These are phyloP conservation scores for Theocolax elegans DNA, from an alignment of 1,140 invertebrate genomes.

Conservation along the genomic window DNA sequence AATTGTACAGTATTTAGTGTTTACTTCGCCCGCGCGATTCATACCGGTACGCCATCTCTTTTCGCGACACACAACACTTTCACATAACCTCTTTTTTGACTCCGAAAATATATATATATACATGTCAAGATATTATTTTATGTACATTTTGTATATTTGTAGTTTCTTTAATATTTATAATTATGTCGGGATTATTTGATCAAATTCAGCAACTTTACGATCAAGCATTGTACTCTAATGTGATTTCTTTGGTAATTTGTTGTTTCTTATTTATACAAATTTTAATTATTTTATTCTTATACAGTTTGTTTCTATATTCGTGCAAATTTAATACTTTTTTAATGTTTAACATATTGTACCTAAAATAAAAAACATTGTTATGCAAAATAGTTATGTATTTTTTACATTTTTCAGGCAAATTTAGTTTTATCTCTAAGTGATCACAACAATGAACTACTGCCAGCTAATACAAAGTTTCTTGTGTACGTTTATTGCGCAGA, in stretches of 20 bases:
- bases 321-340: conserved; percentile 4
- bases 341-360: neutral
- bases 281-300: conserved; percentile 17
- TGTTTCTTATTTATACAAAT: conserved; percentile 8
- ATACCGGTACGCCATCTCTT: too few relatives aligned
- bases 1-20: too few relatives aligned
- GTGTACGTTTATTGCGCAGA: conserved; percentile 76
- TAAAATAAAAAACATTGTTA: too few relatives aligned
- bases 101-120: too few relatives aligned
- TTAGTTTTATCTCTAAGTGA: conserved; percentile 75
- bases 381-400: too few relatives aligned
- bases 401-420: conserved; percentile 66
- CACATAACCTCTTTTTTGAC: conserved; percentile 21
- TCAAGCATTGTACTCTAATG: conserved; percentile 71
- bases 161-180: conserved; percentile 38
- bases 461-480: conserved; percentile 72
- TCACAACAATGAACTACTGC: conserved; percentile 72
- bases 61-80: too few relatives aligned
- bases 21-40: too few relatives aligned
- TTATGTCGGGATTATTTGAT: conserved; percentile 68
- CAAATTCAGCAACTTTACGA: conserved; percentile 72
- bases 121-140: conserved; percentile 6
- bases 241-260: conserved; percentile 67
- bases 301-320: conserved; percentile 26
- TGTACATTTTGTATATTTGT: conserved; percentile 26